A percentile compares a stretch with the other conserved stretches of the same genome.
Conservation (phyloP, 2,888 invertebrate genomes). For the Netelia virgata region DNA sequence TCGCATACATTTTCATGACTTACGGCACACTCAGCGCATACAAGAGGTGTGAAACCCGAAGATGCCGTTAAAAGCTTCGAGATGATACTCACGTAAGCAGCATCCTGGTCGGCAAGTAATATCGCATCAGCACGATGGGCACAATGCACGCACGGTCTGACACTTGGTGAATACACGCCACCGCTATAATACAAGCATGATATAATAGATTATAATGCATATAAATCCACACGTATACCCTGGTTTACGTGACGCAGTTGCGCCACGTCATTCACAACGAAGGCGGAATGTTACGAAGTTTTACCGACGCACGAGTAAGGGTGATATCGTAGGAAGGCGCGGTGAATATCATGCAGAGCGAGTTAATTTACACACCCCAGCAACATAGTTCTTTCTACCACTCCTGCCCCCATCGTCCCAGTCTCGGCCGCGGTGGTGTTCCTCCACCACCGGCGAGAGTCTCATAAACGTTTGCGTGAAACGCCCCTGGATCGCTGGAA, state of each 20-base stretch:
- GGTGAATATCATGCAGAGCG: too few species aligned
- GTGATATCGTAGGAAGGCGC: too few species aligned
- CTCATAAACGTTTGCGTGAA: not conserved
- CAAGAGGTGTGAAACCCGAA: slow-evolving; percentile 73
- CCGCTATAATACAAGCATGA: not conserved
- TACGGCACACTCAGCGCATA: slow-evolving; percentile 22
- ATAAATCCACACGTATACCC: not conserved
- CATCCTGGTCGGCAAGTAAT: not conserved
- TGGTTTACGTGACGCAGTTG: not conserved
- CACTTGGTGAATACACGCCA: too few species aligned
- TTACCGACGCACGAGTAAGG: too few species aligned
- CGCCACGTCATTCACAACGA: too few species aligned
- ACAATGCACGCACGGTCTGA: too few species aligned
- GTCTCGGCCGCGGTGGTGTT: not conserved
- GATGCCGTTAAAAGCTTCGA: slow-evolving; percentile 75
- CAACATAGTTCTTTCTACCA: not conserved
- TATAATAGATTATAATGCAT: not conserved
- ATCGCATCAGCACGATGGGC: not conserved
- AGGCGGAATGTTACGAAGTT: too few species aligned
- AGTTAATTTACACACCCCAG: not conserved
- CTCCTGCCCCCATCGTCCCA: not conserved
- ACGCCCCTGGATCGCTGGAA: not conserved
- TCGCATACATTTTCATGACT: slow-evolving; percentile 51
- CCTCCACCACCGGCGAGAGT: not conserved
- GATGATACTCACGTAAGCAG: slow-evolving; percentile 17